phyloP scores from a whole-genome alignment of 2,888 invertebrate genomes.

The Heliconius aoede region DNA sequence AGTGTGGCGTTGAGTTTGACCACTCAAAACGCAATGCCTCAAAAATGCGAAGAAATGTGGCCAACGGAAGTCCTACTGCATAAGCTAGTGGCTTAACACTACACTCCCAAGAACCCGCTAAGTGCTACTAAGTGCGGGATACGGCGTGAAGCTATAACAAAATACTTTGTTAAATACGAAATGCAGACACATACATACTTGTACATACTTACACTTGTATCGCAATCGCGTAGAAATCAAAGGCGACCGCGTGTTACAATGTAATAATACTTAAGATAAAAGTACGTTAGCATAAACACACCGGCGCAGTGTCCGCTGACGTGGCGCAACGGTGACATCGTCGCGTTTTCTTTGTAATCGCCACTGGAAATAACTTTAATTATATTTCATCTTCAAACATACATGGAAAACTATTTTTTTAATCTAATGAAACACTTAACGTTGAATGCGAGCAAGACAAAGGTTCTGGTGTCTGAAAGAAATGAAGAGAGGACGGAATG shows the following conservation, averaged over 20 bases:
- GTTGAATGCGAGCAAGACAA: too few species aligned
- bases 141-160: neutral
- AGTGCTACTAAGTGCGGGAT: neutral
- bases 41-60: too few species aligned
- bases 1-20: too few species aligned
- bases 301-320: neutral
- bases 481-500: too few species aligned
- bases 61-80: too few species aligned
- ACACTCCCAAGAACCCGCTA: too few species aligned
- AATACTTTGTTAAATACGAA: neutral
- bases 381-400: neutral
- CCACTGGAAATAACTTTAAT: too few species aligned
- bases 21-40: too few species aligned
- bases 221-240: constrained; percentile 7
- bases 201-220: neutral
- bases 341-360: constrained; percentile 13
- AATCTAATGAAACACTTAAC: too few species aligned
- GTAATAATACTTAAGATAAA: constrained; percentile 21
- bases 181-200: neutral
- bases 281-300: neutral
- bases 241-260: constrained; percentile 9
- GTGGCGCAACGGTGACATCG: constrained; percentile 11
- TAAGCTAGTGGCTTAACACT: too few species aligned
- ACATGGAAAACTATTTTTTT: too few species aligned
- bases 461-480: too few species aligned